Percentiles rank a stretch among this genome's conserved stretches.
Conservation (phyloP, 2,888 invertebrate species). For the Tillus elongatus region DNA sequence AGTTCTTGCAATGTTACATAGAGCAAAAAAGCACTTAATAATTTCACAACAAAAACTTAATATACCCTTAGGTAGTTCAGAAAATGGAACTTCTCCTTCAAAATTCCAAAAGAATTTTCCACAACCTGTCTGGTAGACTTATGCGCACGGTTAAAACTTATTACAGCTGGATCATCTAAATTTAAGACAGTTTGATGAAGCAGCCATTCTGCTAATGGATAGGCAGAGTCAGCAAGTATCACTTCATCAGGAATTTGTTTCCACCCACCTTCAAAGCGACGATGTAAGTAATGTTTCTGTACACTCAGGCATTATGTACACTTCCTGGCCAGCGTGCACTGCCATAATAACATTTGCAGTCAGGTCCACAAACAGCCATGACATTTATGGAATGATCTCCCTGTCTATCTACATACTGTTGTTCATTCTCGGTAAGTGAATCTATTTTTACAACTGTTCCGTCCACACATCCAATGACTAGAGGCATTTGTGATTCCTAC, state of each 20-base stretch:
- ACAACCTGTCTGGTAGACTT: not conserved
- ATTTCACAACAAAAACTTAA: not conserved
- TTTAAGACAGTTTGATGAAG: not conserved
- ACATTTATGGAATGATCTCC: not conserved
- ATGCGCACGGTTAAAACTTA: not conserved
- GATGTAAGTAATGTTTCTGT: not conserved
- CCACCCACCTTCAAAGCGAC: constrained; percentile 1
- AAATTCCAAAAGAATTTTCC: not conserved
- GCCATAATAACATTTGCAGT: not conserved
- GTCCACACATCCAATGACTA: not conserved
- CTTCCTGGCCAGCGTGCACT: not conserved
- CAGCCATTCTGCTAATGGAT: not conserved
- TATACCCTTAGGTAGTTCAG: not conserved
- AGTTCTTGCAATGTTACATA: constrained; percentile 1
- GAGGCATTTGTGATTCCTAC: not conserved
- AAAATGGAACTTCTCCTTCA: not conserved
- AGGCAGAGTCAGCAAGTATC: not conserved
- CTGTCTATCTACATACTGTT: not conserved
- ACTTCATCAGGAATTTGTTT: not conserved
- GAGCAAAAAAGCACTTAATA: not conserved
- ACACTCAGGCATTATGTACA: constrained; percentile 1
- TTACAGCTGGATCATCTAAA: not conserved
- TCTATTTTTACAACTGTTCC: not conserved
- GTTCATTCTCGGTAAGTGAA: not conserved
- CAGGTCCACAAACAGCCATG: not conserved